These are phyloP conservation scores for Xerus rutilus DNA, from an alignment of 2,797 vertebrate genomes.

Conservation along the genomic window DNA sequence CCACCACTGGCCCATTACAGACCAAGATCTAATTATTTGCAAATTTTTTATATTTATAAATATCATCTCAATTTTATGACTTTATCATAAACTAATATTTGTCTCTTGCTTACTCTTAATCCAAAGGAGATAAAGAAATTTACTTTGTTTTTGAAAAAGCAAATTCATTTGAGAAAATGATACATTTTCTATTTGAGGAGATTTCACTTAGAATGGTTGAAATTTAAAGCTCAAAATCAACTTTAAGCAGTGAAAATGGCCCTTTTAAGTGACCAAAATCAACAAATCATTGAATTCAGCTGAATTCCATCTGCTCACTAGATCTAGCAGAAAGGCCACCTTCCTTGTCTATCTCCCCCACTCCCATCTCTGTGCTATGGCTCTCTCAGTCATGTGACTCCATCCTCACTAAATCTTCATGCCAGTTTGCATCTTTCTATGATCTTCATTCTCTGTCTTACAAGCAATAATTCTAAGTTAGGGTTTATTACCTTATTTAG, in stretches of 20 bases:
- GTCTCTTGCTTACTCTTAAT: not conserved
- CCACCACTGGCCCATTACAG: not conserved
- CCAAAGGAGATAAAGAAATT: not conserved
- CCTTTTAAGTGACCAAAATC: not conserved
- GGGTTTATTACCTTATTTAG: not conserved
- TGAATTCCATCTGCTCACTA: not conserved
- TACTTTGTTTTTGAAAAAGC: not conserved
- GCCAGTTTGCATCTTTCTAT: not conserved
- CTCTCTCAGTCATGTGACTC: not conserved
- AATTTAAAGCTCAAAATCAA: slow-evolving; percentile 17
- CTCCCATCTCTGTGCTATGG: too few species aligned
- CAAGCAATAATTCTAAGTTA: not conserved
- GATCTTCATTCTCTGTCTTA: not conserved
- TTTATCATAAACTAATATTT: not conserved
- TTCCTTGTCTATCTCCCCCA: not conserved
- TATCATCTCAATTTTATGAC: not conserved
- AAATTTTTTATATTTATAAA: not conserved
- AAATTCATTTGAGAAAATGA: slow-evolving; percentile 10
- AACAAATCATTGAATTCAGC: not conserved
- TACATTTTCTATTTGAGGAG: not conserved
- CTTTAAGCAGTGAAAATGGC: not conserved
- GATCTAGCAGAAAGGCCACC: not conserved
- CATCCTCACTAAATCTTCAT: not conserved
- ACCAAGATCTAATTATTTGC: not conserved
- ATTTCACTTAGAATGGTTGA: not conserved